These are phyloP conservation scores for Noctua pronuba DNA, from an alignment of 2,888 invertebrate species.

Conservation along the genomic window DNA sequence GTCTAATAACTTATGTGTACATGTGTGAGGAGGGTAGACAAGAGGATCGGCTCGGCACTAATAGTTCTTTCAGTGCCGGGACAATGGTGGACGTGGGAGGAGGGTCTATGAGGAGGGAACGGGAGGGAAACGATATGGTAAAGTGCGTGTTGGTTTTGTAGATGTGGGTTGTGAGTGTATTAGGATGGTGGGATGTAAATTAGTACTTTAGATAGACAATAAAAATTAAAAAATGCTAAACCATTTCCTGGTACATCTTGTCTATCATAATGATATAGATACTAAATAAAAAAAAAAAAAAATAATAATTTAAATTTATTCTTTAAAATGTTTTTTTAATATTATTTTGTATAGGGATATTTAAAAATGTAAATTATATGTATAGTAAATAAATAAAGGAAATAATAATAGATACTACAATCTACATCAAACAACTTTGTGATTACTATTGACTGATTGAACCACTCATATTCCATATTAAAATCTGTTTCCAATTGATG, in stretches of 20 bases:
- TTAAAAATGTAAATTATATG: no score
- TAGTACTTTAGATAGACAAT: neutral
- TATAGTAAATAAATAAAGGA: no score
- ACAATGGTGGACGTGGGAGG: slow-evolving; percentile 70
- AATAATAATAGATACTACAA: neutral
- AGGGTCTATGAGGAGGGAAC: slow-evolving; percentile 45
- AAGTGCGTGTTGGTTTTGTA: neutral
- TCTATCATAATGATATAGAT: neutral
- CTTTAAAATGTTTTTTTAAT: no score
- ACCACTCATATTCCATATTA: neutral
- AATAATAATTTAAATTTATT: no score
- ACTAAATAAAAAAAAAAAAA: no score
- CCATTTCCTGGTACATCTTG: neutral
- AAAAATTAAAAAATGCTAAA: neutral
- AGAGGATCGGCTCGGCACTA: slow-evolving; percentile 64
- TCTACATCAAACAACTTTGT: neutral
- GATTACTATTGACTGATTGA: neutral
- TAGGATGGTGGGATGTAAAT: slow-evolving; percentile 10
- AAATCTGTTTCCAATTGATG: neutral
- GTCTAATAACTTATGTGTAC: slow-evolving; percentile 66
- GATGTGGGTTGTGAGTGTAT: slow-evolving; percentile 3
- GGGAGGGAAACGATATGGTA: slow-evolving; percentile 57
- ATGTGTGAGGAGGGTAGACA: slow-evolving; percentile 60
- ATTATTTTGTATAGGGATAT: no score
- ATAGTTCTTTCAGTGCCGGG: slow-evolving; percentile 69